phyloP scores from a whole-genome alignment of 2,113 vertebrate genomes.

The Gorsachius goisagi region DNA sequence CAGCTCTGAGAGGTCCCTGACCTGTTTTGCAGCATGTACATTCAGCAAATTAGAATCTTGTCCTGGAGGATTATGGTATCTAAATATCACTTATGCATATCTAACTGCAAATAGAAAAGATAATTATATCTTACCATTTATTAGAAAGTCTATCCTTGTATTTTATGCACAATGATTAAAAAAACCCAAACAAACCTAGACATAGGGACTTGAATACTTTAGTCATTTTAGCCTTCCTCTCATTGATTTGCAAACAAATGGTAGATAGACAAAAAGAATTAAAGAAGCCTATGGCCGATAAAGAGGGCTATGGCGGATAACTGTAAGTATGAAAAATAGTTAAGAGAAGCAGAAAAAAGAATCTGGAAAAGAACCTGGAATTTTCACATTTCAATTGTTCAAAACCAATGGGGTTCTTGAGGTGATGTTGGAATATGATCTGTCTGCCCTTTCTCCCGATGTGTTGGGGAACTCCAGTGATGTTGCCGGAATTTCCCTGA shows the following conservation, averaged over 20 bases:
- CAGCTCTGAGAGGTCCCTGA: neutral
- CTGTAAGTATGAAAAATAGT: neutral
- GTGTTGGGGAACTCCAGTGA: neutral
- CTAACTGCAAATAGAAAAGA: neutral
- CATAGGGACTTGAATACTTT: neutral
- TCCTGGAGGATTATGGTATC: neutral
- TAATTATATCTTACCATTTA: neutral
- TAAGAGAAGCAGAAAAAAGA: neutral
- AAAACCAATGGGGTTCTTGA: neutral
- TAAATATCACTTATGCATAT: neutral
- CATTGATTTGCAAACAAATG: neutral
- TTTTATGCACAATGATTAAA: neutral
- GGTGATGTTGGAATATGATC: accelerated
- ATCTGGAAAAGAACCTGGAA: neutral
- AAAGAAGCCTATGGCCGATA: neutral
- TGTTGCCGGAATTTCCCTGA: accelerated
- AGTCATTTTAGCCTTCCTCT: neutral
- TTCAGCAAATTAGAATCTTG: neutral
- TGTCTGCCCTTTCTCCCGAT: neutral
- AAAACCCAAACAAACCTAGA: neutral
- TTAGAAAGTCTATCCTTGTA: neutral
- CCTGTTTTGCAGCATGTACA: neutral
- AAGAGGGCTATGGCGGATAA: neutral
- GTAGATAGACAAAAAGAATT: neutral
- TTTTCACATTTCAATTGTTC: neutral